Conservation (phyloP, 2,113 vertebrate genomes). For the Cygnus buccinator region DNA sequence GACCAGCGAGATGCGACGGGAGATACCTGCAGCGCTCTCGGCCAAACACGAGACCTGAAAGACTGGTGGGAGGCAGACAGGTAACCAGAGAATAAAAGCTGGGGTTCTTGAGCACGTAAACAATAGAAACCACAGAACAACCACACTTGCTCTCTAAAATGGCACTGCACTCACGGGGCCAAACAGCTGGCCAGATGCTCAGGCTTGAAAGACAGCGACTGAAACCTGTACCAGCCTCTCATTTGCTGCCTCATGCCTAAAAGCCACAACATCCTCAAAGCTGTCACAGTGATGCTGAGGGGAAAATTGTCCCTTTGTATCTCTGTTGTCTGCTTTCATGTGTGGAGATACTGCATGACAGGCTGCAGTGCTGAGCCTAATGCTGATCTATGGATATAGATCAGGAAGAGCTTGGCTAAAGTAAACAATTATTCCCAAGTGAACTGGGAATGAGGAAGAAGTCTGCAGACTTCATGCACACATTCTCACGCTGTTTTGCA, state of each 20-base stretch:
- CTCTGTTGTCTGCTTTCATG: not conserved
- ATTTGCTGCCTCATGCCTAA: not conserved
- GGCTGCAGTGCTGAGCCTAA: not conserved
- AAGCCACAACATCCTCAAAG: not conserved
- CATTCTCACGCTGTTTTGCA: conserved; percentile 29
- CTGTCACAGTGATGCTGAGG: not conserved
- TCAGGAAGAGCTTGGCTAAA: conserved; percentile 23
- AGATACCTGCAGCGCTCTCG: not conserved
- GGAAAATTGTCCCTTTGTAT: not conserved
- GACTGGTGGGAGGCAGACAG: not conserved
- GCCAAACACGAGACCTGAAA: not conserved
- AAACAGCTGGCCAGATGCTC: conserved; percentile 27
- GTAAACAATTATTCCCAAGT: not conserved
- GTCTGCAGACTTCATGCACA: not conserved
- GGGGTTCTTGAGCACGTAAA: not conserved
- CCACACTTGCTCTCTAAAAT: not conserved
- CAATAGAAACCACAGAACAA: not conserved
- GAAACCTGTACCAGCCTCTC: not conserved
- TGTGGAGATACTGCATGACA: not conserved
- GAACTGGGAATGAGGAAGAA: conserved; percentile 46
- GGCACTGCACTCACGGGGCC: rapidly evolving
- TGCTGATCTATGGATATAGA: conserved; percentile 13
- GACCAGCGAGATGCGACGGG: not conserved
- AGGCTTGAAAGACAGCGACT: not conserved
- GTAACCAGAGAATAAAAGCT: not conserved